phyloP scores from a whole-genome alignment of 2,113 vertebrate genomes.

The Nothocercus julius region DNA sequence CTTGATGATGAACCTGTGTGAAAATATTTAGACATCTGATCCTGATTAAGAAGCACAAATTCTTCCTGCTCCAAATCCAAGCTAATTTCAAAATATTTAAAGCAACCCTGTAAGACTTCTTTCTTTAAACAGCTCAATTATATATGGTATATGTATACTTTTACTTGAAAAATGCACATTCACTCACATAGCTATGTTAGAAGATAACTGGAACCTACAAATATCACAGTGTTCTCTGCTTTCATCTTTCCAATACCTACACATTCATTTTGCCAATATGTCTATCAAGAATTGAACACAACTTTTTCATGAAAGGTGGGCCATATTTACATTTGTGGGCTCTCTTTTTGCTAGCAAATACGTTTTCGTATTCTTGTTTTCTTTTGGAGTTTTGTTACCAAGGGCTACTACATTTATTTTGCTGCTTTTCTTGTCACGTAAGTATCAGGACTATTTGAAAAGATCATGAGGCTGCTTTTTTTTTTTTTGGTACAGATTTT shows the following conservation, averaged over 20 bases:
- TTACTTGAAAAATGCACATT: neutral
- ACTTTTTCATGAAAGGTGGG: neutral
- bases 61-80: neutral
- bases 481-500: neutral
- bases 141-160: neutral
- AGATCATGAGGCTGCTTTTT: neutral
- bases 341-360: neutral
- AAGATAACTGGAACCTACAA: neutral
- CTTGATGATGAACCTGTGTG: neutral
- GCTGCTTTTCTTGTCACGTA: neutral
- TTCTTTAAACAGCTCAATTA: neutral
- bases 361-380: neutral
- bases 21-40: neutral
- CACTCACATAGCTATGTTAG: neutral
- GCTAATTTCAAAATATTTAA: neutral
- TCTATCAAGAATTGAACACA: neutral
- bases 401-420: neutral
- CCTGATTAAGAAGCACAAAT: neutral
- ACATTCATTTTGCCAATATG: neutral
- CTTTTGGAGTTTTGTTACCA: neutral
- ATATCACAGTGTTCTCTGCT: neutral
- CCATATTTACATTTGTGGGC: neutral
- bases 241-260: neutral
- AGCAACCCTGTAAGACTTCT: neutral
- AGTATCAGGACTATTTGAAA: neutral